Conservation (phyloP, 2,888 invertebrate genomes). For the Apoda limacodes region DNA sequence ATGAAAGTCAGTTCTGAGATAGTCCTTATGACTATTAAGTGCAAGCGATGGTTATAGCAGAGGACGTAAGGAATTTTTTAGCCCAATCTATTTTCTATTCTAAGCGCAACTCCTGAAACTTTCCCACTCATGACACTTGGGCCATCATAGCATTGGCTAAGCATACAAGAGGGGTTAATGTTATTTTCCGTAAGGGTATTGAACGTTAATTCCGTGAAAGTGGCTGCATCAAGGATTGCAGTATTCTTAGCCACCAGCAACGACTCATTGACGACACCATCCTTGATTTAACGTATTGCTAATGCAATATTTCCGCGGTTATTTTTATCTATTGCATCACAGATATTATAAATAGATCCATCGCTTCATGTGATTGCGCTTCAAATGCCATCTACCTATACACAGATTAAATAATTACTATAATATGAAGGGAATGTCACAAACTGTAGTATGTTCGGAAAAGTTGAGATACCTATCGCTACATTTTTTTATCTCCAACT, state of each 20-base stretch:
- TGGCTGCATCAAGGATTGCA: slow-evolving; percentile 15
- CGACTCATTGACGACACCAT: slow-evolving; percentile 16
- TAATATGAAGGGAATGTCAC: no score
- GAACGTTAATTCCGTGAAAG: slow-evolving; percentile 13
- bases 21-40: slow-evolving; percentile 14
- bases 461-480: no score
- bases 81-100: slow-evolving; percentile 15
- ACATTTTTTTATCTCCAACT: no score
- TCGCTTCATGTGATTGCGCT: no score
- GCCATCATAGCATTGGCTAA: slow-evolving; percentile 15
- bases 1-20: slow-evolving; percentile 13
- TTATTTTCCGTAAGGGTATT: slow-evolving; percentile 14
- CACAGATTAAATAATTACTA: no score
- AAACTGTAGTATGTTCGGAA: no score
- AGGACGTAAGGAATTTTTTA: slow-evolving; percentile 16
- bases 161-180: slow-evolving; percentile 15
- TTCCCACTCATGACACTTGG: slow-evolving; percentile 14
- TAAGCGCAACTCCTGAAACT: slow-evolving; percentile 13
- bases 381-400: no score
- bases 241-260: slow-evolving; percentile 15
- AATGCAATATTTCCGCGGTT: slow-evolving; percentile 17
- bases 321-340: slow-evolving; percentile 14
- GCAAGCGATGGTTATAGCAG: slow-evolving; percentile 16
- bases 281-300: slow-evolving; percentile 14
- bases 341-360: no score